Conservation (phyloP, 2,888 invertebrate species). For the Monopis laevigella region DNA sequence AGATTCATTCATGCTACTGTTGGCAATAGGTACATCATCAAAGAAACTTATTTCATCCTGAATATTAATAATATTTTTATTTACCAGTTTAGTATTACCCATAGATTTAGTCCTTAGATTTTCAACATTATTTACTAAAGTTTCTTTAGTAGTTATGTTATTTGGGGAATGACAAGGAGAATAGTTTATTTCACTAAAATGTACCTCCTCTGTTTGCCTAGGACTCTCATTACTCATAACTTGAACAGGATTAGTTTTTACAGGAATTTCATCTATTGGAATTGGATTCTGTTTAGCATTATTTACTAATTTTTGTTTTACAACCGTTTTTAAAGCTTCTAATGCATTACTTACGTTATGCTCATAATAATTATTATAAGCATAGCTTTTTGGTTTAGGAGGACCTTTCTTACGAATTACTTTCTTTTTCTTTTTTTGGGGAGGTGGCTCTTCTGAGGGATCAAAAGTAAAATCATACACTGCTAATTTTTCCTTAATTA, state of each 20-base stretch:
- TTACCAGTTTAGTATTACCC: background rate
- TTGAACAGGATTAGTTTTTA: constrained; percentile 17
- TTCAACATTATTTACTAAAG: background rate
- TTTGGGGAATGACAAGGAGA: constrained; percentile 45
- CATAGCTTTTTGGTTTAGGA: constrained; percentile 32
- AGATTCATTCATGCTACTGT: constrained; percentile 52
- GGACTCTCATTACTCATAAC: no score
- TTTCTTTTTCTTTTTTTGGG: constrained; percentile 48
- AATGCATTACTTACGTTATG: constrained; percentile 44
- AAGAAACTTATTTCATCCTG: constrained; percentile 45
- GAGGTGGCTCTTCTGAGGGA: constrained; percentile 49
- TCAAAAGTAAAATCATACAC: constrained; percentile 60
- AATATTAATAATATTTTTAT: background rate
- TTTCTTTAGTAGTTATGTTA: background rate
- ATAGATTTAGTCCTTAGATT: background rate
- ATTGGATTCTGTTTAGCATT: no score
- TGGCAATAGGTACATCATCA: constrained; percentile 51
- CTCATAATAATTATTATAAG: constrained; percentile 42
- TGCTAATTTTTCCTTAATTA: constrained; percentile 32
- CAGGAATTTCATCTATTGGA: no score
- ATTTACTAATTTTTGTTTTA: no score
- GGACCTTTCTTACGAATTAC: constrained; percentile 29
- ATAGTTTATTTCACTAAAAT: constrained; percentile 38
- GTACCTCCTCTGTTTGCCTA: constrained; percentile 21
- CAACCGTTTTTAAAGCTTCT: constrained; percentile 37